These are phyloP conservation scores for Sclerodermus sp. DNA, from an alignment of 2,888 invertebrate genomes.

Conservation along the genomic window DNA sequence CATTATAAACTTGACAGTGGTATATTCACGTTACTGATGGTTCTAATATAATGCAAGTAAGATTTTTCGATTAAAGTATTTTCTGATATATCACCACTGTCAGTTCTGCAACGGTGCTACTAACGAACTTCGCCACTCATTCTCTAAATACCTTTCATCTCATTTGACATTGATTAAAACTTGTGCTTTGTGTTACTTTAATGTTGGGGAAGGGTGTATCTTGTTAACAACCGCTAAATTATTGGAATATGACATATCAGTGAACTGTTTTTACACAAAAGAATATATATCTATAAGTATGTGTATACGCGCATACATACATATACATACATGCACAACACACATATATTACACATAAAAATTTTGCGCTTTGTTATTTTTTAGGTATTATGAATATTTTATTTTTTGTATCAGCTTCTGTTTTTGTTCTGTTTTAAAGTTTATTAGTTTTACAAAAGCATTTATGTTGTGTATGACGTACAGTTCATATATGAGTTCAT, in stretches of 20 bases:
- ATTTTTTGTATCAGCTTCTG: no score
- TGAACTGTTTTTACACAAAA: slow-evolving; percentile 1
- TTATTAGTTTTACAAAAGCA: no score
- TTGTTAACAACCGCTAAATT: slow-evolving; percentile 18
- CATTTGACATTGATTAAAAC: slow-evolving; percentile 23
- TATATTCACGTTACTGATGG: slow-evolving; percentile 6
- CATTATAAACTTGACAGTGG: slow-evolving; percentile 13
- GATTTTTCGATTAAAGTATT: no score
- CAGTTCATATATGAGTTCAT: background rate
- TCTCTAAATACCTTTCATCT: slow-evolving; percentile 16
- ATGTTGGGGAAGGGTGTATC: slow-evolving; percentile 27
- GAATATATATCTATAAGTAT: no score
- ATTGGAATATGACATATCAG: slow-evolving; percentile 10
- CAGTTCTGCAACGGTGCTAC: slow-evolving; percentile 22
- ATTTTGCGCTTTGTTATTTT: no score
- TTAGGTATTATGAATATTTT: no score
- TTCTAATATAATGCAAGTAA: no score
- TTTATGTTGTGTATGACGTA: background rate
- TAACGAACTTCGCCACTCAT: slow-evolving; percentile 16
- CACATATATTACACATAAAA: no score
- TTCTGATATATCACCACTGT: slow-evolving; percentile 18
- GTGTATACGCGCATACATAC: no score
- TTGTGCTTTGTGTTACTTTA: slow-evolving; percentile 28
- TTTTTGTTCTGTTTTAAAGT: no score
- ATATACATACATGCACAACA: no score